Base-by-base conservation (phyloP, 2,888 invertebrate genomes). In the Acanthoscelides obtectus region DNA sequence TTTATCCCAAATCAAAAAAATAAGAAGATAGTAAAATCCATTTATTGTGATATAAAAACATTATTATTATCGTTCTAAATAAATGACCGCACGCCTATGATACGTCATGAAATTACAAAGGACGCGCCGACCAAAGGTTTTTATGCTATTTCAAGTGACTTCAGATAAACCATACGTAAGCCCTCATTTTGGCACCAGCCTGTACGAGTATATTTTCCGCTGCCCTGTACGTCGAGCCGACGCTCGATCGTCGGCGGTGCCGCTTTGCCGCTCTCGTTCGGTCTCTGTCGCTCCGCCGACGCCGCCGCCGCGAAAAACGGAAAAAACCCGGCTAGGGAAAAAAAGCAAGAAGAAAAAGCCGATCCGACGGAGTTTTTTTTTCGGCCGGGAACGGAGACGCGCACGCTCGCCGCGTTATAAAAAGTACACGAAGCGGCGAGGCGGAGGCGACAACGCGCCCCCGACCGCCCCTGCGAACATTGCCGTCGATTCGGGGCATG, bases 271-370 rank as follows among this genome's bases (percentile, higher is more conserved):
- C 71, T 69, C 73, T 78, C 69, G 66, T 17, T 45, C 45, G 5
- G 45, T 45, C 45, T 45, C 72, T 65, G 65, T 69, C 77, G 74
- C 75, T 72, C 74, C 74, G 72, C 73, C 75, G 72, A 74, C 73
- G 71, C 72, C 74, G 68, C 69, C 71, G 66, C 75, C 25, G 8
- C 45, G 45, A 45, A 45, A 45, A 45, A 45, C 45, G 45, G 45
- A 72, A 76, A 75, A 76, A 75, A 76, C 71, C 76, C 66, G 70
- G 72, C 74, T 71, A 74, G 72, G 72, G 65, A 74, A 77, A 78
- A 77, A 77, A 77, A 75, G 73, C 72, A 73, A 75, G 71, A 73
- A 76, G 71, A 74, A 77, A 77, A 77, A 77, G 73, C 68, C 75
- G 68, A 74, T 75, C 76, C 17, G 45, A 45, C 45, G 45, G 45